Evolutionary conservation across 1,140 invertebrate species (phyloP), one percentile per base, ranked within the genome.

Genomic region (Sipha flava): DNA sequence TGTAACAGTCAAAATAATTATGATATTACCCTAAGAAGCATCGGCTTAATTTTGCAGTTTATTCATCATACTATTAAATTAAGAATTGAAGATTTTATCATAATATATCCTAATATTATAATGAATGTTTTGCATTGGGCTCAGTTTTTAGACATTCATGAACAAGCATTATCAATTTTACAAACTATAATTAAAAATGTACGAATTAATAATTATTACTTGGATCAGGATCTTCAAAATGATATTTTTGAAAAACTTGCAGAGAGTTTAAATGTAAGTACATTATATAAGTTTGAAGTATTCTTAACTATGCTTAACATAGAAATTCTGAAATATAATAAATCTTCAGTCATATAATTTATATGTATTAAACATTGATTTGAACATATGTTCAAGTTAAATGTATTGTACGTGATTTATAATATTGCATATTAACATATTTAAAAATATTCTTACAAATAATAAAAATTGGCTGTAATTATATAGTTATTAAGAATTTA

Each of bases 181-280:
- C 52, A 77, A 40, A 77, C 47, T 29, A 77, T 77, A 21, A 77
- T 40, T 18, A 26, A 21, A 29, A 54, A 59, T 43, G 14, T 77
- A 10, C 52, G 73, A 18, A 59, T n/a, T 29, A 23, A 26, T 40
- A 43, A 59, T 29, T 40, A 1, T 40, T 43, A 6, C 6, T 23
- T 77, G 7, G 73, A 77, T 40, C 34, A 57, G 43, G 29, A 40
- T 29, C 34, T 77, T n/a, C 34, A 57, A n/a, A 23, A 9, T 43
- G 21, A 40, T 43, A 43, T 77, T 40, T 26, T 43, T 57, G 12
- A 26, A 14, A 59, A 77, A 43, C 21, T 77, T 5, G 52, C 40
- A 29, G 34, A 59, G 26, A n/a, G 34, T 23, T 77, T 77, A 77
- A 43, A 77, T 77, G 73, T 77, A 77, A 77, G 49, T 77, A n/a